A percentile compares a stretch with the other conserved stretches of the same genome.
Conservation (phyloP, 1,140 invertebrate species). For the Drosophila kohkoa region DNA sequence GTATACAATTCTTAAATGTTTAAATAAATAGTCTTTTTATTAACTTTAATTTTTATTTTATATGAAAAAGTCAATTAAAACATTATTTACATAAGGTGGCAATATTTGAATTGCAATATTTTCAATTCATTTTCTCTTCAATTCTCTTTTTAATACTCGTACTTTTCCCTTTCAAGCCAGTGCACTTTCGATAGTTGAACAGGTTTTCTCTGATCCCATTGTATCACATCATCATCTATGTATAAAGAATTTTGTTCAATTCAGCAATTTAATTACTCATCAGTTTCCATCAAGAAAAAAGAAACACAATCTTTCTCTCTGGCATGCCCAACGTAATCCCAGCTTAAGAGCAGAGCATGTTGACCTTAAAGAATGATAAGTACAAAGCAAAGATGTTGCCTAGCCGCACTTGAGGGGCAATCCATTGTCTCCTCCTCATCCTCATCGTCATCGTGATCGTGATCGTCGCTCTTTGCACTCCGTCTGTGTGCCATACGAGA, state of each 20-base stretch:
- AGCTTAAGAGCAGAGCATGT: slow-evolving; percentile 16
- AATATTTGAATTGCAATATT: too few species aligned
- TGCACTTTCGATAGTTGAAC: background rate
- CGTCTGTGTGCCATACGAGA: slow-evolving; percentile 37
- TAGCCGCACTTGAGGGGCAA: slow-evolving; percentile 25
- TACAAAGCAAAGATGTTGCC: slow-evolving; percentile 29
- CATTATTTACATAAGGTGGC: too few species aligned
- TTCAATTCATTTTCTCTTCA: too few species aligned
- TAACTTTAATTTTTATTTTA: too few species aligned
- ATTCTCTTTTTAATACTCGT: background rate
- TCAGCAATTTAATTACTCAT: slow-evolving; percentile 16
- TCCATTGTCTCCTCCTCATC: slow-evolving; percentile 14
- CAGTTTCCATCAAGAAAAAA: slow-evolving; percentile 9
- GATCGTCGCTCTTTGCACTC: background rate
- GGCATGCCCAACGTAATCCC: slow-evolving; percentile 22
- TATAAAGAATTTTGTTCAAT: background rate
- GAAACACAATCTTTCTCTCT: slow-evolving; percentile 5
- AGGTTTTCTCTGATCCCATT: background rate
- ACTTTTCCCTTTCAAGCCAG: background rate
- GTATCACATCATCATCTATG: background rate
- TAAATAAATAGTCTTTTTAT: too few species aligned
- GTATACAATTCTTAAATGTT: too few species aligned
- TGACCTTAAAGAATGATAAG: slow-evolving; percentile 41
- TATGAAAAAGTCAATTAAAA: too few species aligned
- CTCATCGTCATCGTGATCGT: background rate